Evolutionary conservation across 2,888 invertebrate genomes (phyloP).

Genomic region (Caenorhabditis wallacei): DNA sequence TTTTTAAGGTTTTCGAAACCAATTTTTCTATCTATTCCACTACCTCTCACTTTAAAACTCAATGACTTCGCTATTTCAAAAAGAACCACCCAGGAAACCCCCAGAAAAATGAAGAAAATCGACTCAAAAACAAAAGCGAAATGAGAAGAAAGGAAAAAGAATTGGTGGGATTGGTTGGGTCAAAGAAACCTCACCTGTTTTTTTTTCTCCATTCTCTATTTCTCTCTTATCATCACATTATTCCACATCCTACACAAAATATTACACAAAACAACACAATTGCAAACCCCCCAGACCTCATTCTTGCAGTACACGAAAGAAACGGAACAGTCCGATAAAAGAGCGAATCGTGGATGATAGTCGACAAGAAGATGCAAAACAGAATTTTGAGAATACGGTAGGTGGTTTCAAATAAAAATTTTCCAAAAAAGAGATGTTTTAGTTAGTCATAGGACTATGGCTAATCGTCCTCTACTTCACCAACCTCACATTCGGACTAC

Average conservation of each 20-base stretch:
- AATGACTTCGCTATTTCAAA: too few species aligned
- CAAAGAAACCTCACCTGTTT: slow-evolving; percentile 41
- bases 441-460: slow-evolving; percentile 63
- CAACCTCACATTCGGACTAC: slow-evolving; percentile 57
- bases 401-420: neutral
- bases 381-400: slow-evolving; percentile 54
- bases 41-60: too few species aligned
- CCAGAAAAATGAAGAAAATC: neutral
- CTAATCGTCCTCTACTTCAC: slow-evolving; percentile 56
- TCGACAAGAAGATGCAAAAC: slow-evolving; percentile 46
- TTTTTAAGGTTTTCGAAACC: too few species aligned
- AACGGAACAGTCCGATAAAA: slow-evolving; percentile 49
- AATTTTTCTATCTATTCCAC: too few species aligned
- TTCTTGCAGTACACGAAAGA: slow-evolving; percentile 54
- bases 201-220: slow-evolving; percentile 38
- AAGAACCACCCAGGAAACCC: neutral
- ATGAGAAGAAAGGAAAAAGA: slow-evolving; percentile 10
- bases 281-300: slow-evolving; percentile 4
- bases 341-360: slow-evolving; percentile 23
- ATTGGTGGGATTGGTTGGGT: slow-evolving; percentile 21
- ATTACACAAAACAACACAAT: slow-evolving; percentile 48
- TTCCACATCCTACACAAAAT: slow-evolving; percentile 17
- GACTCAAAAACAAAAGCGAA: slow-evolving; percentile 9
- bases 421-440: slow-evolving; percentile 5
- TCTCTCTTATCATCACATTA: slow-evolving; percentile 1